Percentiles rank a stretch among this genome's conserved stretches.
These are phyloP conservation scores for Agrochola litura DNA, from an alignment of 2,888 invertebrate species.

Conservation along the genomic window DNA sequence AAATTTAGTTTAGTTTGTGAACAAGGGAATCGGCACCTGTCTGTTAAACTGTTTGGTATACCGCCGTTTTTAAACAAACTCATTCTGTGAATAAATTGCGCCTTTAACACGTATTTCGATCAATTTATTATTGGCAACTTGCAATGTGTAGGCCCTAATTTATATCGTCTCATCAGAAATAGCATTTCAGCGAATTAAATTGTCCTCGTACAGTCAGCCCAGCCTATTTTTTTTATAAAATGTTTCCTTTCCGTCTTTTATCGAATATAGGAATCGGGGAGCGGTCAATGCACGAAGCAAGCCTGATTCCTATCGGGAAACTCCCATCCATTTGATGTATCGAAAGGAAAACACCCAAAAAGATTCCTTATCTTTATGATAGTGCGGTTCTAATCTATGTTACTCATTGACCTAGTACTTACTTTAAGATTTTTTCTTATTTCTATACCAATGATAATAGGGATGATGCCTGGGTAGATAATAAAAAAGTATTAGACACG, in stretches of 20 bases:
- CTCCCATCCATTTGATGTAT: not conserved
- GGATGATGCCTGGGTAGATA: too few relatives aligned
- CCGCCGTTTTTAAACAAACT: not conserved
- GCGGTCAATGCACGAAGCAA: not conserved
- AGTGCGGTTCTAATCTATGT: not conserved
- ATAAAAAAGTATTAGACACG: too few relatives aligned
- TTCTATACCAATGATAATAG: not conserved
- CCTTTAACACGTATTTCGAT: not conserved
- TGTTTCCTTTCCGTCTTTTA: not conserved
- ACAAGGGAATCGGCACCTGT: too few relatives aligned
- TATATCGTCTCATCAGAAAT: not conserved
- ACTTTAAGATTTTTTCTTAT: not conserved
- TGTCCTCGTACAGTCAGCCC: not conserved
- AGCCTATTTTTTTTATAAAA: not conserved
- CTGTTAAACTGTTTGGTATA: too few relatives aligned
- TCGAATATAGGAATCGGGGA: not conserved
- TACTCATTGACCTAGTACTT: not conserved
- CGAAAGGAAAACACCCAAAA: not conserved
- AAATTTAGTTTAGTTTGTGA: too few relatives aligned
- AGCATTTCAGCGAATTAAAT: constrained; percentile 14
- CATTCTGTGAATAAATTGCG: not conserved
- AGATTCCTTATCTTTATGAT: constrained; percentile 12
- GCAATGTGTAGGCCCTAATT: not conserved
- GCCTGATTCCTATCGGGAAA: not conserved
- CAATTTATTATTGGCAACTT: not conserved